Percentiles rank a stretch among this genome's conserved stretches.
Evolutionary conservation across 2,888 invertebrate genomes (phyloP).

Genomic region (Apodemia zela): DNA sequence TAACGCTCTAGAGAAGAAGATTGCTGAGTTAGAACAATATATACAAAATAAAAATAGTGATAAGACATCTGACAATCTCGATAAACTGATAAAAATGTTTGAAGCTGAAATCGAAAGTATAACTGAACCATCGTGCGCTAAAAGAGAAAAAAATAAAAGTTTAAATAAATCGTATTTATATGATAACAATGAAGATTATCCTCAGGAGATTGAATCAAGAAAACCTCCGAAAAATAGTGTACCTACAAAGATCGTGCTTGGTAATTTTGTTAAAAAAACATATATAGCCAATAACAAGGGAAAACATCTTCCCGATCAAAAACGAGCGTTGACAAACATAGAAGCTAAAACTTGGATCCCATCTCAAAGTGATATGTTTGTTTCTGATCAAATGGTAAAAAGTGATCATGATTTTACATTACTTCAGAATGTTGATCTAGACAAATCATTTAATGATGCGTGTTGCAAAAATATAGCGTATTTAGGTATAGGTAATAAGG

Average conservation of each 20-base stretch:
- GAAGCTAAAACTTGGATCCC: slow-evolving; percentile 43
- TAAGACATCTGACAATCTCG: slow-evolving; percentile 52
- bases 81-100: slow-evolving; percentile 60
- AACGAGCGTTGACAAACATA: slow-evolving; percentile 47
- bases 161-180: slow-evolving; percentile 17
- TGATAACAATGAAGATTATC: slow-evolving; percentile 35
- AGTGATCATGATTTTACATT: neutral
- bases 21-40: slow-evolving; percentile 46
- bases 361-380: slow-evolving; percentile 27
- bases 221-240: slow-evolving; percentile 38
- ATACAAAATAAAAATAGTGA: slow-evolving; percentile 39
- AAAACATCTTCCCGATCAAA: slow-evolving; percentile 46
- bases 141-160: slow-evolving; percentile 24
- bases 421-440: neutral
- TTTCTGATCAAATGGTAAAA: neutral
- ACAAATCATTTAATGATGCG: neutral
- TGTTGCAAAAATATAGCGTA: slow-evolving; percentile 42
- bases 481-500: slow-evolving; percentile 41
- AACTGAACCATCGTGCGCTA: slow-evolving; percentile 34
- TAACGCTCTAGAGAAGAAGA: slow-evolving; percentile 45
- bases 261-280: slow-evolving; percentile 46
- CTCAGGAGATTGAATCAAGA: slow-evolving; percentile 32
- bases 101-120: slow-evolving; percentile 61
- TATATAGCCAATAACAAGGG: slow-evolving; percentile 38
- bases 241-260: slow-evolving; percentile 47